A percentile compares a stretch with the other conserved stretches of the same genome.
Conservation (phyloP, 2,888 invertebrate species). For the Elegia similella region DNA sequence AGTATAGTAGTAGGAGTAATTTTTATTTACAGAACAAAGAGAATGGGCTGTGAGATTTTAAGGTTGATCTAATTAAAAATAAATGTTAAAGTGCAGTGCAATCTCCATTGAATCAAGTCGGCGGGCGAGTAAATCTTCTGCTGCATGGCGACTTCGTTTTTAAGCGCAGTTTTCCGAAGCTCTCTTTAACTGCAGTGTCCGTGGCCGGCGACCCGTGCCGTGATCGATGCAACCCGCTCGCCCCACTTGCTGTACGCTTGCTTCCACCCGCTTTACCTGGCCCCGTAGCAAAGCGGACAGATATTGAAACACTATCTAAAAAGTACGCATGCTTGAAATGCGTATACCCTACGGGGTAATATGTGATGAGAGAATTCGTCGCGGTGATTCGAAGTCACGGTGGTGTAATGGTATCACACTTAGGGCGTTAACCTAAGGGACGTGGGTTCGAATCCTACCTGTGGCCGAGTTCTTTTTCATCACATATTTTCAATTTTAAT, state of each 20-base stretch:
- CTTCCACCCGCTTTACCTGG: slow-evolving; percentile 2
- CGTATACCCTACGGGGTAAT: too few relatives aligned
- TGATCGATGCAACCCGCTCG: slow-evolving; percentile 11
- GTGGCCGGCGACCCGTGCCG: slow-evolving; percentile 6
- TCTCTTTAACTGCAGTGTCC: slow-evolving; percentile 7
- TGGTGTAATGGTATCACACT: too few relatives aligned
- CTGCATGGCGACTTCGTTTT: background rate
- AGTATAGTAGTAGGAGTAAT: too few relatives aligned
- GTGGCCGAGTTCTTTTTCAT: too few relatives aligned
- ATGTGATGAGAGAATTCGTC: too few relatives aligned
- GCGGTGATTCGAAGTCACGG: too few relatives aligned
- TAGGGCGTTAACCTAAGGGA: too few relatives aligned
- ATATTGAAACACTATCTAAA: background rate
- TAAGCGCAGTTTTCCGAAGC: background rate
- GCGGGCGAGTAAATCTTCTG: background rate
- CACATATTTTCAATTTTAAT: too few relatives aligned
- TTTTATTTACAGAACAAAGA: too few relatives aligned
- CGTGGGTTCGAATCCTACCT: too few relatives aligned
- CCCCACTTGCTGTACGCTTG: background rate
- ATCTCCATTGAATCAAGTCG: background rate
- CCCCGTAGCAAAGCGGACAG: background rate
- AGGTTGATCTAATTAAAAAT: background rate
- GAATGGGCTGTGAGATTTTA: background rate
- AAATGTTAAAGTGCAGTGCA: background rate
- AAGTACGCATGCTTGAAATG: too few relatives aligned